Conservation (phyloP, 2,888 invertebrate genomes). For the Aspidapion aeneum region DNA sequence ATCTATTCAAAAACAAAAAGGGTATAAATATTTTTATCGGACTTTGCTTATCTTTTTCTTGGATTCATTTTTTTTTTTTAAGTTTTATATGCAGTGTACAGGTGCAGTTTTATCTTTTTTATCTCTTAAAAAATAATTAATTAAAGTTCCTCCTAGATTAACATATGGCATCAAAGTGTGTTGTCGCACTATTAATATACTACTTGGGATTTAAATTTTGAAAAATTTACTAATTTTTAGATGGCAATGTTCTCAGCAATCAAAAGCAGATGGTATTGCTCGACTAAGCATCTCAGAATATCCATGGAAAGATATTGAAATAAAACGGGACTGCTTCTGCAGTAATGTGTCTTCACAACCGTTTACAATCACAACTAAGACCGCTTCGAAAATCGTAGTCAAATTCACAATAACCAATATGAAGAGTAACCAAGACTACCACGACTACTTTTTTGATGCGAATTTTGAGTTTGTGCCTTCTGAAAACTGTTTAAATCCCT, state of each 20-base stretch:
- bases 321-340: slow-evolving; percentile 71
- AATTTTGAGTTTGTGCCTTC: slow-evolving; percentile 64
- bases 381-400: slow-evolving; percentile 67
- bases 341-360: slow-evolving; percentile 62
- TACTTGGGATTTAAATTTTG: no score
- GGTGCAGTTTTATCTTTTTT: no score
- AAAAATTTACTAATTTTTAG: slow-evolving; percentile 11
- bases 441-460: slow-evolving; percentile 75
- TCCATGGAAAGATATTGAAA: slow-evolving; percentile 62
- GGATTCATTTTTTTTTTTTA: no score
- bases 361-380: slow-evolving; percentile 62
- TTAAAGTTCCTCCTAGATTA: no score
- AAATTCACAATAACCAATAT: slow-evolving; percentile 71
- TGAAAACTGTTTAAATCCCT: slow-evolving; percentile 60
- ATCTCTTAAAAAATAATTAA: no score
- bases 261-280: slow-evolving; percentile 36
- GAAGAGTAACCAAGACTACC: slow-evolving; percentile 78
- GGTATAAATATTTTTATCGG: no score
- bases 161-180: no score
- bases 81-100: no score
- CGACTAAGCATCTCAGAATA: slow-evolving; percentile 58
- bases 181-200: no score
- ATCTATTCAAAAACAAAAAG: no score
- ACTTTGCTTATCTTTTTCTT: no score
- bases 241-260: slow-evolving; percentile 62